Evolutionary conservation across 2,888 invertebrate genomes (phyloP).

Genomic region (Bellardia pandia): DNA sequence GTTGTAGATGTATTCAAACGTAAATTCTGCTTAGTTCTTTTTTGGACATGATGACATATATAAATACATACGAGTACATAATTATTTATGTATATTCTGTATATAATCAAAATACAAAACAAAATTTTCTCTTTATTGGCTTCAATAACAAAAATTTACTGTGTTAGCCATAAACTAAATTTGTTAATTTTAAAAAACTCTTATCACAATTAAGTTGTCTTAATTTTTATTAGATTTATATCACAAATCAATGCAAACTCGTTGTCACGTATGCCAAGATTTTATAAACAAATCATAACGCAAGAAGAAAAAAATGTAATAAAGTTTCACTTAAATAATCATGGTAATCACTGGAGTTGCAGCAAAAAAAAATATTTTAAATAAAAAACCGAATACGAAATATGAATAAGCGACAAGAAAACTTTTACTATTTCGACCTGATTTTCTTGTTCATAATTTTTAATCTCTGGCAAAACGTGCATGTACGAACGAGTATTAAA

Average conservation of each 20-base stretch:
- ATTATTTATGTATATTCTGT: too few relatives aligned
- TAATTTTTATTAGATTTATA: slow-evolving; percentile 43
- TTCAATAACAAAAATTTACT: slow-evolving; percentile 4
- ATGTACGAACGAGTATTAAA: slow-evolving; percentile 35
- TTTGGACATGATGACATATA: background rate
- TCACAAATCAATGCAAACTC: slow-evolving; percentile 36
- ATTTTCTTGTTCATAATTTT: slow-evolving; percentile 65
- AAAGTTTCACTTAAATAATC: slow-evolving; percentile 58
- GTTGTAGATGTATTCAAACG: background rate
- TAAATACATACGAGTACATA: background rate
- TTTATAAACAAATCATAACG: slow-evolving; percentile 30
- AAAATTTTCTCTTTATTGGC: slow-evolving; percentile 11
- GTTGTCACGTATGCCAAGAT: slow-evolving; percentile 29
- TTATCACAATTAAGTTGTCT: slow-evolving; percentile 45
- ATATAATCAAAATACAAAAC: background rate
- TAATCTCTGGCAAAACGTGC: slow-evolving; percentile 54
- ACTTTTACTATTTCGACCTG: slow-evolving; percentile 71
- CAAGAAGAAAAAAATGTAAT: slow-evolving; percentile 10
- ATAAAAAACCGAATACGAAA: slow-evolving; percentile 1
- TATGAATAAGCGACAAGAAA: slow-evolving; percentile 39
- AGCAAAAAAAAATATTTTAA: background rate
- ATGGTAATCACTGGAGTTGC: slow-evolving; percentile 16
- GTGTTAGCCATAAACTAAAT: slow-evolving; percentile 13
- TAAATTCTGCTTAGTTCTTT: background rate
- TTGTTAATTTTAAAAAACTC: slow-evolving; percentile 13